Evolutionary conservation across 1,140 invertebrate species (phyloP).

Genomic region (Pararge aegeria): DNA sequence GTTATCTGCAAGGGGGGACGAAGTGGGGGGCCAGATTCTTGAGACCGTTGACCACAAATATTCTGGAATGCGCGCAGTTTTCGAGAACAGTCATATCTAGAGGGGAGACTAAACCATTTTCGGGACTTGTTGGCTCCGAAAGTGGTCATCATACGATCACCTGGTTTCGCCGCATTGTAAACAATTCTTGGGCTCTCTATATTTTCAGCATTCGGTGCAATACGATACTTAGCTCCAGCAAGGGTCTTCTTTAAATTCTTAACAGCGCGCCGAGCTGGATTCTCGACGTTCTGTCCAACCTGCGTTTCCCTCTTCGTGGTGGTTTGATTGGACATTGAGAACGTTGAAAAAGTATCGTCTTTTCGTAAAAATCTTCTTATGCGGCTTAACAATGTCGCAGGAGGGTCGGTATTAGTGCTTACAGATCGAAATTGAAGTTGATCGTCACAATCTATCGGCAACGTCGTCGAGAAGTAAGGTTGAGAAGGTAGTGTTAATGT

Average conservation of each 20-base stretch:
- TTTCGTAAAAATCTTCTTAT: slow-evolving; percentile 36
- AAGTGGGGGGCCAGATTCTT: slow-evolving; percentile 44
- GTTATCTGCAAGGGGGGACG: slow-evolving; percentile 62
- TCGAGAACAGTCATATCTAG: slow-evolving; percentile 41
- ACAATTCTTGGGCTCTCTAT: slow-evolving; percentile 69
- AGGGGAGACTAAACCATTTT: slow-evolving; percentile 54
- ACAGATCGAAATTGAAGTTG: slow-evolving; percentile 54
- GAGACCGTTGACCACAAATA: slow-evolving; percentile 41
- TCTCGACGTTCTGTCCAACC: slow-evolving; percentile 39
- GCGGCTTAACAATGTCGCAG: slow-evolving; percentile 42
- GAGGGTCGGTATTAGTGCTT: slow-evolving; percentile 70
- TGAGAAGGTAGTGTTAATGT: slow-evolving; percentile 52
- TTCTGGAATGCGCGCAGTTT: slow-evolving; percentile 38
- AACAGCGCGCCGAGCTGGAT: slow-evolving; percentile 43
- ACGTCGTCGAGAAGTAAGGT: slow-evolving; percentile 42
- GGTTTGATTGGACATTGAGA: slow-evolving; percentile 35
- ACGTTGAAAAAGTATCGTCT: slow-evolving; percentile 34
- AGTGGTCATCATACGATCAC: slow-evolving; percentile 62
- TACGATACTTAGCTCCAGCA: slow-evolving; percentile 58
- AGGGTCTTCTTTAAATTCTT: slow-evolving; percentile 57
- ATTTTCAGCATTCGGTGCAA: slow-evolving; percentile 50
- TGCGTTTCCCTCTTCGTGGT: slow-evolving; percentile 17
- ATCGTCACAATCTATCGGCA: slow-evolving; percentile 41
- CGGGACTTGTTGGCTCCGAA: slow-evolving; percentile 56
- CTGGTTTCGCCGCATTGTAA: slow-evolving; percentile 62